phyloP scores from a whole-genome alignment of 2,113 vertebrate species.

The Burhinus oedicnemus region DNA sequence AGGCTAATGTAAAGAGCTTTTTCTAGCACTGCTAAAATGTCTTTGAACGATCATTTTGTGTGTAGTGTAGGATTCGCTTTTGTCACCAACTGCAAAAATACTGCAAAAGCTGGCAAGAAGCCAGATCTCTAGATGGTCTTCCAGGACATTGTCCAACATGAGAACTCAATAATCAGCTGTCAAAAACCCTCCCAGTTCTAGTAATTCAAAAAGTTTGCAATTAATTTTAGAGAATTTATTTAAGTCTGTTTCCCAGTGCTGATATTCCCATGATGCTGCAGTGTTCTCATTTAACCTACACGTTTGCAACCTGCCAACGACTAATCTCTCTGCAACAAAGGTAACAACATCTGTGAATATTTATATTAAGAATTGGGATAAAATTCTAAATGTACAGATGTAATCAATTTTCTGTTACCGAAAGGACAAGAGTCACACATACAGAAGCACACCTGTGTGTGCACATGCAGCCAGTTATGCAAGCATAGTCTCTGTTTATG shows the following conservation, averaged over 20 bases:
- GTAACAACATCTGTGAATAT: neutral
- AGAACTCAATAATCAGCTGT: neutral
- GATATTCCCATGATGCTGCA: neutral
- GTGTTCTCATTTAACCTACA: neutral
- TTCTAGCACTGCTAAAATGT: neutral
- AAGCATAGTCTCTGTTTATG: neutral
- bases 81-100: neutral
- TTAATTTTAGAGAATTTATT: slow-evolving; percentile 8
- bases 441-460: neutral
- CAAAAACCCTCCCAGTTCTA: neutral
- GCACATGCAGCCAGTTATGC: neutral
- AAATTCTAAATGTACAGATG: neutral
- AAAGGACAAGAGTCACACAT: neutral
- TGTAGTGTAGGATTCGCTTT: neutral
- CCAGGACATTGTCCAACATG: neutral
- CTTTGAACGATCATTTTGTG: neutral
- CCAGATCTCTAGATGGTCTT: neutral
- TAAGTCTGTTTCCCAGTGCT: slow-evolving; percentile 17
- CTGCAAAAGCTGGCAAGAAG: neutral
- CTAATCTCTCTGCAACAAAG: neutral
- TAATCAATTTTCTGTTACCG: neutral
- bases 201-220: neutral
- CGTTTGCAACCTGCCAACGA: neutral
- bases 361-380: neutral
- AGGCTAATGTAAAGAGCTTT: neutral